These are phyloP conservation scores for Xenopus laevis DNA, from an alignment of 2,113 vertebrate genomes.

Conservation along the genomic window DNA sequence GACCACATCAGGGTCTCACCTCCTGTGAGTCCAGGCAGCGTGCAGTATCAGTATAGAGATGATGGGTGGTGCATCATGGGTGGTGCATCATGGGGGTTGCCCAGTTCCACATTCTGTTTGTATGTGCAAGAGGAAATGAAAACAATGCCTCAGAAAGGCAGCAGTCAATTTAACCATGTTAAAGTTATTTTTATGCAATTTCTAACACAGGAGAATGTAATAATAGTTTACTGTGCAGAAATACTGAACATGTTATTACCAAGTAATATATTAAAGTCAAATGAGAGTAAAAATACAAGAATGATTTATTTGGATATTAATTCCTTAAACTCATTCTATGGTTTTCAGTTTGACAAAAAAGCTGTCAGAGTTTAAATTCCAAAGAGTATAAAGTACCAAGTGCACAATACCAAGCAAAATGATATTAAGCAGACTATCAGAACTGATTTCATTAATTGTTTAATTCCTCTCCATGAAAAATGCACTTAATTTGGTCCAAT, in stretches of 20 bases:
- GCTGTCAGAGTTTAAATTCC: constrained; percentile 1
- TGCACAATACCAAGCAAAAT: constrained; percentile 10
- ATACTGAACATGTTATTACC: neutral
- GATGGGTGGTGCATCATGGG: no score
- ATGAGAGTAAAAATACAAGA: constrained; percentile 4
- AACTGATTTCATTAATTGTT: constrained; percentile 35
- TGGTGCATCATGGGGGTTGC: no score
- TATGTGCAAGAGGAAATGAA: no score
- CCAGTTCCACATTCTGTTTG: no score
- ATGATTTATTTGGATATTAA: neutral
- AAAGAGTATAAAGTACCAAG: constrained; percentile 8
- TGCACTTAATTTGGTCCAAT: constrained; percentile 24
- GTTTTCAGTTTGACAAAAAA: constrained; percentile 18
- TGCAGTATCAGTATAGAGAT: no score
- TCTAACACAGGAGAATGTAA: no score
- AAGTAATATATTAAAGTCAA: neutral
- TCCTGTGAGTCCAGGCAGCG: no score
- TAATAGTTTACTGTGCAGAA: no score
- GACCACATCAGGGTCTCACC: no score
- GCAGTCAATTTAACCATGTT: no score
- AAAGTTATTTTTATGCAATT: no score
- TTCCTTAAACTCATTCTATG: neutral
- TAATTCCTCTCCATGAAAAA: constrained; percentile 27
- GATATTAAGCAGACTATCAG: constrained; percentile 17
- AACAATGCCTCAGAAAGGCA: no score